Conservation (phyloP, 2,797 vertebrate species). For the Micrastur ruficollis region DNA sequence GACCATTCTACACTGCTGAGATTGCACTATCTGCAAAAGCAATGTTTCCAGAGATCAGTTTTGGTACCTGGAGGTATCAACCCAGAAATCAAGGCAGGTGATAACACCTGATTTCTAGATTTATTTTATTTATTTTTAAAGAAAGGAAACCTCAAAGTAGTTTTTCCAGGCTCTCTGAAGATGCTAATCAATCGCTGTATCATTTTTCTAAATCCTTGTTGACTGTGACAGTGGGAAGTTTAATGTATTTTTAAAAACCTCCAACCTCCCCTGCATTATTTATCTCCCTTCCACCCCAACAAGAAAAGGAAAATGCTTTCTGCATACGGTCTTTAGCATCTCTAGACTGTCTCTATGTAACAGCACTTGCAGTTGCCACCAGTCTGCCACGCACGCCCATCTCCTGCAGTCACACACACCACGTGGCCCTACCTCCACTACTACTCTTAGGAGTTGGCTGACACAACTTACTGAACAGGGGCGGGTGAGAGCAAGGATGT, state of each 20-base stretch:
- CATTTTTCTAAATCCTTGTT: background rate
- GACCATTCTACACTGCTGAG: background rate
- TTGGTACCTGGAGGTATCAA: background rate
- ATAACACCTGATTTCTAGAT: background rate
- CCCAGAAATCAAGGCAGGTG: background rate
- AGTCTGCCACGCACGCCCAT: accelerated
- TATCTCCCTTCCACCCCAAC: background rate
- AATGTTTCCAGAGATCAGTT: background rate
- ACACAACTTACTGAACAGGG: background rate
- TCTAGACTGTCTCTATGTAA: background rate
- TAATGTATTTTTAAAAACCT: background rate
- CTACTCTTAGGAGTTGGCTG: background rate
- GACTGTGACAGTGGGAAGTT: background rate
- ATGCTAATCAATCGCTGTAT: background rate
- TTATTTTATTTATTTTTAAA: background rate
- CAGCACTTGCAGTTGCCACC: background rate
- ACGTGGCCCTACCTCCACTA: accelerated
- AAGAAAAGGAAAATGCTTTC: background rate
- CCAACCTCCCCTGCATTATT: background rate
- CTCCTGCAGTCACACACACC: background rate
- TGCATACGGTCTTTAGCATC: background rate
- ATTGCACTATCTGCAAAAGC: background rate
- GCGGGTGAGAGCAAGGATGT: background rate
- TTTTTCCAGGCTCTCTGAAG: background rate
- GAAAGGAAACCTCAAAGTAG: background rate